A percentile compares a stretch with the other conserved stretches of the same genome.
phyloP scores from a whole-genome alignment of 2,113 vertebrate species.

The Serilophus lunatus region DNA sequence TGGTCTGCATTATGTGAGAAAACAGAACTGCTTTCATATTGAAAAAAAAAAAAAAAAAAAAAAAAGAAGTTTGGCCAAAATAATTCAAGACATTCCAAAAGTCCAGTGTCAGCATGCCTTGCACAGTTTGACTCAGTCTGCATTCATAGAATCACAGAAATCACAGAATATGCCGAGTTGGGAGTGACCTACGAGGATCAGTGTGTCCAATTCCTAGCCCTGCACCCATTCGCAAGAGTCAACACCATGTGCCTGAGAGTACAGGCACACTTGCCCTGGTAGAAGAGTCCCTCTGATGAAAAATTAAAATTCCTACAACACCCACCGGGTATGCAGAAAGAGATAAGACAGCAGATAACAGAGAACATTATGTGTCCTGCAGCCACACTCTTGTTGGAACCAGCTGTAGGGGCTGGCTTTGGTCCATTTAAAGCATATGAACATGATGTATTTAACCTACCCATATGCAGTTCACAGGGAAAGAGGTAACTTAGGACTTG shows the following conservation, averaged over 20 bases:
- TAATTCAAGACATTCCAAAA: not conserved
- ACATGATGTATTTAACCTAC: fast-evolving
- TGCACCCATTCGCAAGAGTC: no score
- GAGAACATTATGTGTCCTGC: not conserved
- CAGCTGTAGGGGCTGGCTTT: not conserved
- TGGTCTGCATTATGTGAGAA: not conserved
- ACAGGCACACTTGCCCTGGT: not conserved
- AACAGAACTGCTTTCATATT: fast-evolving
- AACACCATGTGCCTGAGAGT: no score
- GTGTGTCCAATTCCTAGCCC: no score
- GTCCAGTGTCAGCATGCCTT: not conserved
- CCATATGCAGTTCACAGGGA: fast-evolving
- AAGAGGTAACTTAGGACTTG: fast-evolving
- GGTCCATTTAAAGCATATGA: fast-evolving
- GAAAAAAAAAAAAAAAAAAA: no score
- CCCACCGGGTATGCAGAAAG: not conserved
- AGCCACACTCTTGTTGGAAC: not conserved
- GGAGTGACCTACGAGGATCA: no score
- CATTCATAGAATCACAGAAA: not conserved
- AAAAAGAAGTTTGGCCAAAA: not conserved
- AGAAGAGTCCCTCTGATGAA: not conserved
- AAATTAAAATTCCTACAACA: not conserved
- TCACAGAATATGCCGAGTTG: no score
- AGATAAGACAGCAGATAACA: slow-evolving; percentile 11
- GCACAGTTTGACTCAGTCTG: not conserved